Base-by-base conservation (phyloP, 1,140 invertebrate species). In the Scaptomyza graminum region DNA sequence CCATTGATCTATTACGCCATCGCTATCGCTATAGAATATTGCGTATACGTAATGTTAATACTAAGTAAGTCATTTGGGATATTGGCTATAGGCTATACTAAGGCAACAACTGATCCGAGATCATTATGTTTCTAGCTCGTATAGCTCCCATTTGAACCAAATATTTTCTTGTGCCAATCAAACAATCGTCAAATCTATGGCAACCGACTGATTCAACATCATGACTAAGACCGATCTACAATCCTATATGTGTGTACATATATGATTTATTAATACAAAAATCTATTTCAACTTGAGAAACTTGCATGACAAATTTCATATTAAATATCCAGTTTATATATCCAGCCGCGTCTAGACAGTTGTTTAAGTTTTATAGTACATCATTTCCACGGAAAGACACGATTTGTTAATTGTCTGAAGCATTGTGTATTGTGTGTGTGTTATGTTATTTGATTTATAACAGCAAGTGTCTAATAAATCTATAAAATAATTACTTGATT, bases 1-100 rank as follows among this genome's bases (percentile, higher is more conserved):
- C 76, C 81, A 74, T 87, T 67, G 82, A 87, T 87, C 82, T 68
- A 85, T 85, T 87, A 85, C 81, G 81, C 82, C 77, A 85, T 84
- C 81, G 52, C 56, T 47, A 49, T 22, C 18, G 18, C 1, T 22
- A 22, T n/a, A n/a, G n/a, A n/a, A n/a, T 59, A 51, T 59, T 67
- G 71, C 68, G 73, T 75, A 65, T 71, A 66, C 61, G 69, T 47
- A 50, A 67, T 73, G 74, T 76, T 74, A 76, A 65, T 66, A n/a
- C n/a, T n/a, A 64, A 63, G 79, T 73, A 76, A 74, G 73, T 79
- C 56, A 65, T 7, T 28, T 56, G 56, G 61, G 15, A 44, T 37
- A 63, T 68, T 52, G 50, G 56, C 47, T 8, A 9, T 12, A 31
- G 28, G n/a, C n/a, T n/a, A n/a, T n/a, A 2, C 2, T 25, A 25